phyloP scores from a whole-genome alignment of 1,140 invertebrate genomes.

The Tetranychus cinnabarinus region DNA sequence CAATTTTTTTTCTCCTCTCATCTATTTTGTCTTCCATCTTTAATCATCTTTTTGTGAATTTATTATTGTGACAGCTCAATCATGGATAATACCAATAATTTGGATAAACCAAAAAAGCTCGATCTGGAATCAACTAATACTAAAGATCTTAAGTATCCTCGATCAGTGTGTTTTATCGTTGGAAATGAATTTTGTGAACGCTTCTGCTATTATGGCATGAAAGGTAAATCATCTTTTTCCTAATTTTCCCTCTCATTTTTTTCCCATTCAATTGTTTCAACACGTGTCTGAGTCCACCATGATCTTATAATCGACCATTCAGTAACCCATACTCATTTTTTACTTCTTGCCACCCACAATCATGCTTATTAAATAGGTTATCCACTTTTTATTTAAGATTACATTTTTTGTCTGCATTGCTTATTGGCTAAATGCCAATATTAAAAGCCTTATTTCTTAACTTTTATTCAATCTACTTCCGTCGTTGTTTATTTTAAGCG shows the following conservation, averaged over 20 bases:
- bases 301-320: neutral
- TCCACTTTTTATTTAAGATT: too few relatives aligned
- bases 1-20: too few relatives aligned
- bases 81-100: too few relatives aligned
- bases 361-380: neutral
- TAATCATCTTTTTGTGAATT: too few relatives aligned
- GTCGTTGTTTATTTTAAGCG: too few relatives aligned
- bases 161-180: conserved; percentile 75
- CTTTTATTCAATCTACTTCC: too few relatives aligned
- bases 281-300: conserved; percentile 9
- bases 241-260: neutral
- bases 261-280: conserved; percentile 8
- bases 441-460: too few relatives aligned
- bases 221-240: conserved; percentile 38
- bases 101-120: too few relatives aligned
- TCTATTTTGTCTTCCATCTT: too few relatives aligned
- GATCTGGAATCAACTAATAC: neutral
- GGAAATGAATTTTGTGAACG: conserved; percentile 89
- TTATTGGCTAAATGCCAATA: too few relatives aligned
- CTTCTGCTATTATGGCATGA: conserved; percentile 87
- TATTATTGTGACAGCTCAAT: too few relatives aligned
- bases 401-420: too few relatives aligned
- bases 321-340: neutral
- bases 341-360: neutral
- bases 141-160: conserved; percentile 35